Evolutionary conservation across 2,888 invertebrate species (phyloP).

Genomic region (Oscheius sp.): DNA sequence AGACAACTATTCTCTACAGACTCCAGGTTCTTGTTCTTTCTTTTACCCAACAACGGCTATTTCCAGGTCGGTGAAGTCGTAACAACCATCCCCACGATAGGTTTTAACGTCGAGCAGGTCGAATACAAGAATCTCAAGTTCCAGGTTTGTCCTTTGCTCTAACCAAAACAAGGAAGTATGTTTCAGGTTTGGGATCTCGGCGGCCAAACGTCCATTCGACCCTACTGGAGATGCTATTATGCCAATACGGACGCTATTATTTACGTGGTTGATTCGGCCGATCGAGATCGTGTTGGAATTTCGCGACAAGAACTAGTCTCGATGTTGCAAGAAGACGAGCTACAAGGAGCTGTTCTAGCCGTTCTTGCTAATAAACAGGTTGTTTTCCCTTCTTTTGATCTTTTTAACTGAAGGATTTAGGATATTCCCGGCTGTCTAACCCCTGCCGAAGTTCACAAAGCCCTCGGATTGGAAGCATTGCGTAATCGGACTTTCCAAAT

Average conservation of each 20-base stretch:
- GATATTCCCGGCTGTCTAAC: conserved; percentile 98
- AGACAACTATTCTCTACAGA: conserved; percentile 95
- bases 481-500: conserved; percentile 98
- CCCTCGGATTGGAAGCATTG: conserved; percentile 90
- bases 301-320: conserved; percentile 84
- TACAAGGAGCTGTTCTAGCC: conserved; percentile 90
- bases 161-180: background rate
- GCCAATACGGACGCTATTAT: conserved; percentile 99
- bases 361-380: conserved; percentile 93
- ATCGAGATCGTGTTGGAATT: conserved; percentile 97
- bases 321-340: conserved; percentile 83
- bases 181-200: conserved; percentile 92
- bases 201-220: conserved; percentile 94
- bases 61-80: conserved; percentile 69
- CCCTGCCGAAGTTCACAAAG: conserved; percentile 93
- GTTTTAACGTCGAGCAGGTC: conserved; percentile 98
- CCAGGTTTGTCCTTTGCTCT: conserved; percentile 77
- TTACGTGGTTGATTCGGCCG: conserved; percentile 95
- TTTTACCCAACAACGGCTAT: background rate
- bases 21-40: conserved; percentile 83
- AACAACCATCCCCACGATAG: conserved; percentile 85
- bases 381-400: background rate
- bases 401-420: conserved; percentile 75
- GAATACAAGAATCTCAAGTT: conserved; percentile 99
- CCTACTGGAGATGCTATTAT: conserved; percentile 99